Conservation (phyloP, 2,797 vertebrate species). For the Esox masquinongy region DNA sequence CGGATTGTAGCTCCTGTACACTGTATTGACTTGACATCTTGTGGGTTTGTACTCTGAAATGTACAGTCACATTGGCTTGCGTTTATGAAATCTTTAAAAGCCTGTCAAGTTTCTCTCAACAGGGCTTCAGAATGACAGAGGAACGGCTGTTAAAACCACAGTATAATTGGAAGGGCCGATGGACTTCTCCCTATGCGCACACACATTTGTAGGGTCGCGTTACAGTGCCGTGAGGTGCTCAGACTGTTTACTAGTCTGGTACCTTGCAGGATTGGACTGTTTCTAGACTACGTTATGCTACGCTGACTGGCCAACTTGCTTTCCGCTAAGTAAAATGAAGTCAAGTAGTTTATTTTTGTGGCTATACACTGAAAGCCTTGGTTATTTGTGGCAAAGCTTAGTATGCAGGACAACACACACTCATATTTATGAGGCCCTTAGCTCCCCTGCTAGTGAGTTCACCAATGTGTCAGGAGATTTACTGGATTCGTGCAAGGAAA, state of each 20-base stretch:
- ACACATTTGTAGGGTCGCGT: constrained; percentile 2
- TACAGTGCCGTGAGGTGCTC: constrained; percentile 19
- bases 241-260: not conserved
- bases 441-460: constrained; percentile 29
- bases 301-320: not conserved
- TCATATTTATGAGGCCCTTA: constrained; percentile 3
- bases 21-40: constrained; percentile 29
- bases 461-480: constrained; percentile 15
- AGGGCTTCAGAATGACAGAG: constrained; percentile 10
- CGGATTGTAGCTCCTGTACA: constrained; percentile 33
- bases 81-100: constrained; percentile 16
- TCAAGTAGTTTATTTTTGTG: constrained; percentile 19
- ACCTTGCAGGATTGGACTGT: constrained; percentile 25
- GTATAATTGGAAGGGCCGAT: constrained; percentile 2
- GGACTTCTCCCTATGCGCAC: constrained; percentile 8
- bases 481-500: constrained; percentile 24
- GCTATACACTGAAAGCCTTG: constrained; percentile 30
- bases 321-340: constrained; percentile 20
- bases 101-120: constrained; percentile 30
- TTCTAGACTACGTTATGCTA: constrained; percentile 12
- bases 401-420: constrained; percentile 33
- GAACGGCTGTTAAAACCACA: constrained; percentile 20
- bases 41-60: constrained; percentile 52
- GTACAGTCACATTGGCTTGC: constrained; percentile 50
- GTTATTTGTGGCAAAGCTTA: constrained; percentile 36